Base-by-base conservation (phyloP, 2,888 invertebrate species). In the Brassicogethes aeneus region DNA sequence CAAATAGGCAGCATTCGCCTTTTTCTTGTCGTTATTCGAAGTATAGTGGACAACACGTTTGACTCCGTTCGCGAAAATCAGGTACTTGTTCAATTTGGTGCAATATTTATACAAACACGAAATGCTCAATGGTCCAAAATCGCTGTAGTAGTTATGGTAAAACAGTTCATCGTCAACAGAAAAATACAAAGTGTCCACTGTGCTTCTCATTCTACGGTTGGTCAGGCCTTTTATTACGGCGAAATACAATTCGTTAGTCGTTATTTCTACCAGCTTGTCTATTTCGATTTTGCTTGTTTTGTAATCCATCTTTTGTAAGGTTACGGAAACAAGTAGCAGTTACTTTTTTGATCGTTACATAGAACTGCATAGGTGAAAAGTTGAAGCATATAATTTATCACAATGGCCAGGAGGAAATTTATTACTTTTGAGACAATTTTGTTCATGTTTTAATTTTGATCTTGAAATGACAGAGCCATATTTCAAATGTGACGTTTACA, bases 91-190 rank as follows among this genome's bases (percentile, higher is more conserved):
- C 42, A 91, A 64, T 62, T 82, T 79, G 56, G 74, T 75, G 66
- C 88, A 91, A 66, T 89, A 91, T 59, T 83, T 80, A 66, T 85
- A 91, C 17, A 93, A 70, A 74, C 86, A 85, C 2, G 86, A 85
- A 52, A 93, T 72, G 70, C 91, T 92, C 51, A 91, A 69, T 0
- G 93, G 93, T 2, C 93, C 93, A 69, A 93, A 93, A 66, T 93
- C 93, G 15, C 80, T 77, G 68, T 88, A 90, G 67, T 85, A 89
- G 64, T 87, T 88, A 69, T 85, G 80, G 63, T 90, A 90, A 0
- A 82, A 68, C 49, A 88, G 70, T 58, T 88, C 85, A 53, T 84
- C 76, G 59, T 90, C 90, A 44, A 84, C 78, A 57, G 73, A 77
- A 66, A 90, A 87, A 63, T 84, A 90, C 69, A 85, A 81, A 8